A percentile compares a stretch with the other conserved stretches of the same genome.
phyloP scores from a whole-genome alignment of 1,140 invertebrate genomes.

The Drosophila jambulina region DNA sequence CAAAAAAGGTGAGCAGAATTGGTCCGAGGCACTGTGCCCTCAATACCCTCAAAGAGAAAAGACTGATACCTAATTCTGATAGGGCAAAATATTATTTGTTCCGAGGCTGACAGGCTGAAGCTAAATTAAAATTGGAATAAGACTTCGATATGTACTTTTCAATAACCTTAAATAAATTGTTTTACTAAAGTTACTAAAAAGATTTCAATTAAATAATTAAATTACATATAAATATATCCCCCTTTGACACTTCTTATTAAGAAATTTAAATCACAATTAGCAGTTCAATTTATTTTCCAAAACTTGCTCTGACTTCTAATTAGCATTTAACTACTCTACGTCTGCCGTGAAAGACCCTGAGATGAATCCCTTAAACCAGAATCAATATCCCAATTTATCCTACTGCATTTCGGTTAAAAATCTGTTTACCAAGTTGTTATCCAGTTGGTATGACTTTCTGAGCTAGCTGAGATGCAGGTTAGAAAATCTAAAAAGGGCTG shows the following conservation, averaged over 20 bases:
- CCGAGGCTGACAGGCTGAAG: background rate
- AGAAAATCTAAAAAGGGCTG: constrained; percentile 41
- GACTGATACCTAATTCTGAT: background rate
- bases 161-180: background rate
- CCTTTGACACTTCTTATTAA: background rate
- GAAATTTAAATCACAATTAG: background rate
- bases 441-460: constrained; percentile 15
- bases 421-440: constrained; percentile 8
- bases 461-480: constrained; percentile 25
- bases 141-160: background rate
- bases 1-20: constrained; percentile 21
- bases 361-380: background rate
- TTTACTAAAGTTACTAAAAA: background rate
- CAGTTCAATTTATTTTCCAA: no score
- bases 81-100: background rate
- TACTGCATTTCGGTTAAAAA: background rate
- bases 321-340: background rate
- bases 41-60: background rate
- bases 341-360: background rate
- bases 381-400: background rate
- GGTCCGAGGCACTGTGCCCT: background rate
- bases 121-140: background rate
- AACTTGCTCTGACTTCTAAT: background rate
- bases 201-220: background rate
- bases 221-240: background rate